Conservation (phyloP, 2,888 invertebrate species). For the Boloria selene region DNA sequence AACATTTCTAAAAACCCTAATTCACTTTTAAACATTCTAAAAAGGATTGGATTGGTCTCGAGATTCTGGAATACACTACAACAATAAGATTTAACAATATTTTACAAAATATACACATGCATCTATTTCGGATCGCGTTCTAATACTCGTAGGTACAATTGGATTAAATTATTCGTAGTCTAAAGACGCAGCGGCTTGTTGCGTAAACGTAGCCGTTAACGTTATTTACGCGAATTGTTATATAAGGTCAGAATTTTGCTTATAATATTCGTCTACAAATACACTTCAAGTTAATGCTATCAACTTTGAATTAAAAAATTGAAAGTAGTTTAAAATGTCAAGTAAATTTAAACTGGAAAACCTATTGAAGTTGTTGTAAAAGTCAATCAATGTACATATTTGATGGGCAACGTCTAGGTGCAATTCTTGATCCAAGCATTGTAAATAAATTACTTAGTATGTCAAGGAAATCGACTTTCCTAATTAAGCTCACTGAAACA, state of each 20-base stretch:
- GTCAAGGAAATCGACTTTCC: too few relatives aligned
- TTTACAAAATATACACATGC: slow-evolving; percentile 74
- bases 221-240: slow-evolving; percentile 11
- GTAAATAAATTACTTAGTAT: neutral
- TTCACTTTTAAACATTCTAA: slow-evolving; percentile 69
- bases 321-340: neutral
- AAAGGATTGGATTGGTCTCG: slow-evolving; percentile 78
- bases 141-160: too few relatives aligned
- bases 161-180: slow-evolving; percentile 15
- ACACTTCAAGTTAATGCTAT: neutral
- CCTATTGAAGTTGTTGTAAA: neutral
- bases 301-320: too few relatives aligned
- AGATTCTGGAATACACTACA: slow-evolving; percentile 74
- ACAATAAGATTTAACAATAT: slow-evolving; percentile 72
- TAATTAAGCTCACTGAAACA: too few relatives aligned
- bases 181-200: slow-evolving; percentile 21
- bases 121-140: slow-evolving; percentile 43
- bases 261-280: neutral
- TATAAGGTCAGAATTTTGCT: neutral
- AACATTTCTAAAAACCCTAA: slow-evolving; percentile 73
- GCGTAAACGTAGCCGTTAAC: slow-evolving; percentile 17
- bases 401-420: neutral
- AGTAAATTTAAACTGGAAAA: neutral
- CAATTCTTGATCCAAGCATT: neutral
- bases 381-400: neutral